Conservation (phyloP, 2,888 invertebrate genomes). For the Hydraecia micacea region DNA sequence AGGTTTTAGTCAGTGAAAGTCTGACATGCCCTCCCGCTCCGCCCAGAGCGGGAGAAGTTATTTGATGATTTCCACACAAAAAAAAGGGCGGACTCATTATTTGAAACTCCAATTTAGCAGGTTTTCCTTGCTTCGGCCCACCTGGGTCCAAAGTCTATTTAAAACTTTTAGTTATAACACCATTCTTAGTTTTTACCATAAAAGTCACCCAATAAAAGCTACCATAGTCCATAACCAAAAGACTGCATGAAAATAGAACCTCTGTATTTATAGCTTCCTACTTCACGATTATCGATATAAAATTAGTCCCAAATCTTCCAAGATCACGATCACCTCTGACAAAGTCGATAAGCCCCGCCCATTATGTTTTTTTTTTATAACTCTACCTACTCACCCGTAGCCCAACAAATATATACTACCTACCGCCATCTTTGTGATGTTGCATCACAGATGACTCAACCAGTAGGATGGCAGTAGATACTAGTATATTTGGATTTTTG, state of each 20-base stretch:
- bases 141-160: background rate
- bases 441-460: constrained; percentile 61
- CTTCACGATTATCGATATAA: constrained; percentile 27
- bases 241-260: background rate
- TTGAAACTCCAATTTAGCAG: too few relatives aligned
- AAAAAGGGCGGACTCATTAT: too few relatives aligned
- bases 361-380: constrained; percentile 32
- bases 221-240: background rate
- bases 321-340: constrained; percentile 53
- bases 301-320: constrained; percentile 7
- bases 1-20: too few relatives aligned
- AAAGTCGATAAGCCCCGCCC: constrained; percentile 49
- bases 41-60: too few relatives aligned
- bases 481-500: background rate
- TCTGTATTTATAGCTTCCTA: background rate
- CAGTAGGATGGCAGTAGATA: constrained; percentile 6
- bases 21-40: too few relatives aligned
- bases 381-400: constrained; percentile 32
- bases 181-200: background rate
- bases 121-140: background rate
- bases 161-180: background rate
- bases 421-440: constrained; percentile 8
- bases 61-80: too few relatives aligned
- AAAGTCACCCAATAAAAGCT: background rate
- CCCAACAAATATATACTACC: too few relatives aligned